Conservation (phyloP, 1,140 invertebrate genomes). For the Drosophila ogumai region DNA sequence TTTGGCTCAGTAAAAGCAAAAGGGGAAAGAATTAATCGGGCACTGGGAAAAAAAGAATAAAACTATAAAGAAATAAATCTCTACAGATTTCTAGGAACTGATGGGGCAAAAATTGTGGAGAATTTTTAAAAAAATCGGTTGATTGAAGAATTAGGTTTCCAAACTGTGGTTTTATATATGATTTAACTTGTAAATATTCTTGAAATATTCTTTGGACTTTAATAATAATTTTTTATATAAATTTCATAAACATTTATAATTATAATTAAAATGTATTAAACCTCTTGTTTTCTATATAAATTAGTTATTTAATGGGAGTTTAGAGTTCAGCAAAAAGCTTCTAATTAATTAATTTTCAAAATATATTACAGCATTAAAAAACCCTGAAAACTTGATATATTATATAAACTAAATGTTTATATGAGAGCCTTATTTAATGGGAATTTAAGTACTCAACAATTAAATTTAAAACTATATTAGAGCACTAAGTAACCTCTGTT, state of each 20-base stretch:
- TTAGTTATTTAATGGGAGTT: too few relatives aligned
- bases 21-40: background rate
- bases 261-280: too few relatives aligned
- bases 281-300: too few relatives aligned
- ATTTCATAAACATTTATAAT: too few relatives aligned
- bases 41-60: too few relatives aligned
- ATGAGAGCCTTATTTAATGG: too few relatives aligned
- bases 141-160: background rate
- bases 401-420: too few relatives aligned
- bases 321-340: too few relatives aligned
- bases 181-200: background rate
- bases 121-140: background rate
- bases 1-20: background rate
- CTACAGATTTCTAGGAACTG: background rate
- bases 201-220: background rate
- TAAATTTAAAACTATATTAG: too few relatives aligned
- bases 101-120: background rate
- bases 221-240: background rate
- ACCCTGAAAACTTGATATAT: too few relatives aligned
- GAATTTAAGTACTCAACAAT: too few relatives aligned
- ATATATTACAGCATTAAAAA: background rate
- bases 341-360: background rate
- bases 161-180: background rate
- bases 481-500: too few relatives aligned
- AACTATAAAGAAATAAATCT: background rate